phyloP scores from a whole-genome alignment of 2,888 invertebrate genomes.

The Apamea anceps region DNA sequence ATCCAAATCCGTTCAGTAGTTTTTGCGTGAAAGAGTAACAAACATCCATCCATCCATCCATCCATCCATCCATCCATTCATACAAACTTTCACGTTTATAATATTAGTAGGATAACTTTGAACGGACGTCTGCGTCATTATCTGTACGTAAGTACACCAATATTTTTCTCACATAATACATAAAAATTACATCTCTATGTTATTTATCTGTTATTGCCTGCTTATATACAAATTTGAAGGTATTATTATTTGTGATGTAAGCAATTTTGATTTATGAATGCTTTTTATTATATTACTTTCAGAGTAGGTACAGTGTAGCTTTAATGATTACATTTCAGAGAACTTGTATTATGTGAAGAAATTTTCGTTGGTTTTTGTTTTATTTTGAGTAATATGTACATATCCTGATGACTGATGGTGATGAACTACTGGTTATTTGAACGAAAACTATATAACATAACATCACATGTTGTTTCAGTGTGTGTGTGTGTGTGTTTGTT shows the following conservation, averaged over 20 bases:
- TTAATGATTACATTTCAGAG: slow-evolving; percentile 15
- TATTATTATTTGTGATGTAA: slow-evolving; percentile 9
- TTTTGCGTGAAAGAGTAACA: no score
- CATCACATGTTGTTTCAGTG: no score
- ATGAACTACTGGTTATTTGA: no score
- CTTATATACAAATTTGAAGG: neutral
- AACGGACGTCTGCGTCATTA: neutral
- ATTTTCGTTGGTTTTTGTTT: slow-evolving; percentile 12
- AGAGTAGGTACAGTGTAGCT: neutral
- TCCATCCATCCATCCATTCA: no score
- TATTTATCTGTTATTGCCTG: slow-evolving; percentile 23
- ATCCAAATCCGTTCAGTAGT: no score
- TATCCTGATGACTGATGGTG: neutral
- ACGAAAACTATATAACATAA: no score
- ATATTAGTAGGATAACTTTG: neutral
- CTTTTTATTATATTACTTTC: slow-evolving; percentile 24
- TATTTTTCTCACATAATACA: neutral
- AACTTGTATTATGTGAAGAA: neutral
- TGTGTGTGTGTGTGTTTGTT: no score
- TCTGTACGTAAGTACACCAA: neutral
- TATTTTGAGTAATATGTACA: neutral
- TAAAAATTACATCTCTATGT: neutral
- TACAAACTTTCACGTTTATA: no score
- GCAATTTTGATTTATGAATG: slow-evolving; percentile 25
- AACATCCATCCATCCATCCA: no score